Percentiles rank a stretch among this genome's conserved stretches.
Evolutionary conservation across 1,140 invertebrate genomes (phyloP).

Genomic region (Tribolium castaneum): DNA sequence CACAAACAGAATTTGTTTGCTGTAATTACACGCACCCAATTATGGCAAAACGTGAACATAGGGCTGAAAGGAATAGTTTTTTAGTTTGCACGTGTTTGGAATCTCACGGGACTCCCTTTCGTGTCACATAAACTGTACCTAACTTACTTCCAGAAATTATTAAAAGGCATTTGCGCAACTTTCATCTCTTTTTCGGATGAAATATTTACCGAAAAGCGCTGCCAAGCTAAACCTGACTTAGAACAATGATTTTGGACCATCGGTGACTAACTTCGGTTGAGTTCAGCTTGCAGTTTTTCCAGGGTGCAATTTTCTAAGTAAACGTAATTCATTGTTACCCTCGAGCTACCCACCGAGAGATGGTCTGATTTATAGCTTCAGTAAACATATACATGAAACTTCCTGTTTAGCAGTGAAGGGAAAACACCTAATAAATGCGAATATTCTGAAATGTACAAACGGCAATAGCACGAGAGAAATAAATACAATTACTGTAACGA

Average conservation of each 20-base stretch:
- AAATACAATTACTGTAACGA: conserved; percentile 42
- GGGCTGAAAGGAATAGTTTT: not conserved
- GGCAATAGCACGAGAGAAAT: conserved; percentile 6
- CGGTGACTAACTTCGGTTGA: no score
- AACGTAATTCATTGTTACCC: conserved; percentile 26
- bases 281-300: not conserved
- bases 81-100: not conserved
- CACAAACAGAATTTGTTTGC: conserved; percentile 16
- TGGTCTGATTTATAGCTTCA: not conserved
- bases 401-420: not conserved
- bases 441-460: not conserved
- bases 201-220: conserved; percentile 4
- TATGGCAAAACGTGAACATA: not conserved
- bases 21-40: not conserved
- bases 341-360: not conserved
- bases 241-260: not conserved
- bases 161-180: not conserved
- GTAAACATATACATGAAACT: conserved; percentile 22
- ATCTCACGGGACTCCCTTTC: not conserved
- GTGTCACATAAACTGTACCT: conserved; percentile 6
- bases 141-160: conserved; percentile 18
- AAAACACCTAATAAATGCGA: not conserved
- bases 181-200: not conserved
- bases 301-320: conserved; percentile 9
- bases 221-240: not conserved